Conservation (phyloP, 1,140 invertebrate species). For the Drusus annulatus region DNA sequence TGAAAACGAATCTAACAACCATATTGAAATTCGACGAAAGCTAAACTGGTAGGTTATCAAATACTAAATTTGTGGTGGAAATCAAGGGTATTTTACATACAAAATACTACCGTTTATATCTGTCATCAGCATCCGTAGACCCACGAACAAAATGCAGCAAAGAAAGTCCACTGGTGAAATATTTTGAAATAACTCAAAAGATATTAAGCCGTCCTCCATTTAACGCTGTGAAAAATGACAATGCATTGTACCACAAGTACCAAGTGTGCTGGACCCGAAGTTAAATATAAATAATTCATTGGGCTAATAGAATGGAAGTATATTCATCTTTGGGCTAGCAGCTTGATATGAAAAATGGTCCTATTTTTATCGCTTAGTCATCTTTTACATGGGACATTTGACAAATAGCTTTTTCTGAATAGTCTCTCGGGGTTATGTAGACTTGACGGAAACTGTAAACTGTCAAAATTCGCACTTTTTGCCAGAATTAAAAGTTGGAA, state of each 20-base stretch:
- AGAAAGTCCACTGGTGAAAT: too few species aligned
- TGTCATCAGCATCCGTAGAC: too few species aligned
- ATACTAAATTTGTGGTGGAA: too few species aligned
- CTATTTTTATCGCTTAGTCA: constrained; percentile 56
- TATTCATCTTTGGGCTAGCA: constrained; percentile 12
- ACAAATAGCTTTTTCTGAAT: constrained; percentile 55
- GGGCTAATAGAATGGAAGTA: constrained; percentile 24
- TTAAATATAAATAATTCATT: constrained; percentile 42
- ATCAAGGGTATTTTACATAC: too few species aligned
- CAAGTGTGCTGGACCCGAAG: constrained; percentile 1
- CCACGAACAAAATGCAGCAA: too few species aligned
- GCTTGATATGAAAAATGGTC: constrained; percentile 47
- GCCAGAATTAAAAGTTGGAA: constrained; percentile 6
- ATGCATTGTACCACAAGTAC: background rate
- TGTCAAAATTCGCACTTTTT: constrained; percentile 5
- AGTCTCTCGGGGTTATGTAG: constrained; percentile 45
- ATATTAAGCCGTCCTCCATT: background rate
- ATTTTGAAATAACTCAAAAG: constrained; percentile 4
- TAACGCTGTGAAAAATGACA: constrained; percentile 1
- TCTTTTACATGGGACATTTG: constrained; percentile 55
- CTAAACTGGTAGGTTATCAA: too few species aligned
- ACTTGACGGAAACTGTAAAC: constrained; percentile 16
- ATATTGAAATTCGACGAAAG: too few species aligned
- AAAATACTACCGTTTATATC: too few species aligned
- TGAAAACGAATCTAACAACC: too few species aligned